A percentile compares a stretch with the other conserved stretches of the same genome.
Evolutionary conservation across 1,140 invertebrate species (phyloP).

Genomic region (Zaprionus camerounensis): DNA sequence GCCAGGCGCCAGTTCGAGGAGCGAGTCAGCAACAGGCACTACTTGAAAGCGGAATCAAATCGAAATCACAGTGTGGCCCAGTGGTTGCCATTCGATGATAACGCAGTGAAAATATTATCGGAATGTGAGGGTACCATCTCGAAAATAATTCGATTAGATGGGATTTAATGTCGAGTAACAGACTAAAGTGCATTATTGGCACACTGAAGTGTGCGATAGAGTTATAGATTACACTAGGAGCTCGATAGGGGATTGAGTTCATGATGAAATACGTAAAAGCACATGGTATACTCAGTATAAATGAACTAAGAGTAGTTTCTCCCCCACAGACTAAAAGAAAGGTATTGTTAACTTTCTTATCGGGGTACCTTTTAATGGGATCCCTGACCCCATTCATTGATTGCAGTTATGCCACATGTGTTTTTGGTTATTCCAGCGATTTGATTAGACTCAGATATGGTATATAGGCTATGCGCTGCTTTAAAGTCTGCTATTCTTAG

Average conservation of each 20-base stretch:
- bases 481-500: constrained; percentile 3
- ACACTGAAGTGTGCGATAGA: not conserved
- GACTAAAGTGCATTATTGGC: not conserved
- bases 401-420: not conserved
- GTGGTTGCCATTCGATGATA: constrained; percentile 20
- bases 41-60: constrained; percentile 13
- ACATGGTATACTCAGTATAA: not conserved
- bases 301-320: not conserved
- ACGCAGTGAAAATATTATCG: not conserved
- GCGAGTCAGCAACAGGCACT: constrained; percentile 17
- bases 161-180: not conserved
- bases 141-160: not conserved
- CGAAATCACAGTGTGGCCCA: constrained; percentile 1
- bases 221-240: not conserved
- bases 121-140: not conserved
- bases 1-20: constrained; percentile 12
- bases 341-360: not conserved
- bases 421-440: not conserved
- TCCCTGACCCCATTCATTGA: not conserved
- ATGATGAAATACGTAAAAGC: not conserved
- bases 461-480: not conserved
- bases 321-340: not conserved
- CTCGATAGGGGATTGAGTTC: not conserved
- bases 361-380: not conserved
- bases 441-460: constrained; percentile 1